Conservation (phyloP, 2,797 vertebrate species). For the Pelochelys cantorii region DNA sequence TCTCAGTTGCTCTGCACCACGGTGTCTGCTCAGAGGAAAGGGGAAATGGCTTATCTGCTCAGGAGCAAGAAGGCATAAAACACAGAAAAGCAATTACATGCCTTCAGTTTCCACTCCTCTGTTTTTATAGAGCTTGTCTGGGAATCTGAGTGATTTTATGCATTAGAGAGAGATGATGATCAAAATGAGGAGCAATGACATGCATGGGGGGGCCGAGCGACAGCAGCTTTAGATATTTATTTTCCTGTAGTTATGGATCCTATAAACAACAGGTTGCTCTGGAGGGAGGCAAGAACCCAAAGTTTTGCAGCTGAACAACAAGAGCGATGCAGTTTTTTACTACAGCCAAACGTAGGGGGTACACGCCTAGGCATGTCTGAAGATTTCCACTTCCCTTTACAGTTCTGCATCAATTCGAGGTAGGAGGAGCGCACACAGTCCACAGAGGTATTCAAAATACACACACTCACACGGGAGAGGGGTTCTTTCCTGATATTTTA, state of each 20-base stretch:
- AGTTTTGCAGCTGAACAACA: not conserved
- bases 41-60: conserved; percentile 17
- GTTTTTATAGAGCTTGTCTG: conserved; percentile 54
- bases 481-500: not conserved
- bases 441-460: not conserved
- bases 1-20: not conserved
- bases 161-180: conserved; percentile 33
- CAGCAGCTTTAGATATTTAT: not conserved
- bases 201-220: conserved; percentile 10
- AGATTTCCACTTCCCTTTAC: not conserved
- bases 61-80: conserved; percentile 48
- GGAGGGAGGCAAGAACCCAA: not conserved
- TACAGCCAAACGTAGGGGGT: not conserved
- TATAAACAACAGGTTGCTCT: not conserved
- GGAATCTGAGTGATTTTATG: conserved; percentile 46
- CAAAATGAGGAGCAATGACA: conserved; percentile 39
- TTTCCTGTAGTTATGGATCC: not conserved
- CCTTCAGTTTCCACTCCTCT: conserved; percentile 44
- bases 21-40: conserved; percentile 8
- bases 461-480: fast-evolving
- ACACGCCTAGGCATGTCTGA: not conserved
- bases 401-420: not conserved
- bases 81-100: conserved; percentile 68
- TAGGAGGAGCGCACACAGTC: fast-evolving
- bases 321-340: not conserved